Conservation (phyloP, 1,140 invertebrate species). For the Andricus grossulariae region DNA sequence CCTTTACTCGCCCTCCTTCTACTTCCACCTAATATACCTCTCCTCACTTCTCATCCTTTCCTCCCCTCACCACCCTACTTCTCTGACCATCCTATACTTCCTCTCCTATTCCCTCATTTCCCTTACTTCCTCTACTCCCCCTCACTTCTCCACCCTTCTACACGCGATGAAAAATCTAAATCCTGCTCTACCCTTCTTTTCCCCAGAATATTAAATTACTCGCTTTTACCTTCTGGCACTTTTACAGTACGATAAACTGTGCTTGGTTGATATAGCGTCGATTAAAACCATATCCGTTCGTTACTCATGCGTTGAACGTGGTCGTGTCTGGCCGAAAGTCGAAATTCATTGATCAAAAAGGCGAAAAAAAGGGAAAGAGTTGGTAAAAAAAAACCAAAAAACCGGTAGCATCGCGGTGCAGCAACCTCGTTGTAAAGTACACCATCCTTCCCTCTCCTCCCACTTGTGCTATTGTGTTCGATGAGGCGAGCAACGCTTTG, state of each 20-base stretch:
- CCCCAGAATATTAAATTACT: neutral
- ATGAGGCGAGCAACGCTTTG: constrained; percentile 55
- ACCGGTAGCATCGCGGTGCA: neutral
- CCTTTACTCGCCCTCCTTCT: no score
- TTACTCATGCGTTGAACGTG: constrained; percentile 40
- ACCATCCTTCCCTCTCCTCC: constrained; percentile 35
- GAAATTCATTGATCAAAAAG: constrained; percentile 58
- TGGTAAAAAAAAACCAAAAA: constrained; percentile 23
- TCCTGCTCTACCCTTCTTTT: neutral
- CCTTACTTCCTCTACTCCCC: no score
- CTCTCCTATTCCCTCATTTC: no score
- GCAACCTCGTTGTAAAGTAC: constrained; percentile 18
- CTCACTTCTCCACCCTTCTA: no score
- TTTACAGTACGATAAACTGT: constrained; percentile 25
- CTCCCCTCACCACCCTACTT: no score
- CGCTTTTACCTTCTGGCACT: constrained; percentile 11
- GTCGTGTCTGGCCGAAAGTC: constrained; percentile 37
- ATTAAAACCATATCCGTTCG: constrained; percentile 47
- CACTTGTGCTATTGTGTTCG: constrained; percentile 54
- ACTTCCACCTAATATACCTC: no score
- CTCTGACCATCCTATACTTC: no score
- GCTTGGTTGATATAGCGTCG: constrained; percentile 42
- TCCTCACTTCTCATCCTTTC: no score
- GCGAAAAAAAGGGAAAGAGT: constrained; percentile 41
- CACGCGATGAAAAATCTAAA: no score